phyloP scores from a whole-genome alignment of 2,113 vertebrate genomes.

The Eudyptes chrysolophus region DNA sequence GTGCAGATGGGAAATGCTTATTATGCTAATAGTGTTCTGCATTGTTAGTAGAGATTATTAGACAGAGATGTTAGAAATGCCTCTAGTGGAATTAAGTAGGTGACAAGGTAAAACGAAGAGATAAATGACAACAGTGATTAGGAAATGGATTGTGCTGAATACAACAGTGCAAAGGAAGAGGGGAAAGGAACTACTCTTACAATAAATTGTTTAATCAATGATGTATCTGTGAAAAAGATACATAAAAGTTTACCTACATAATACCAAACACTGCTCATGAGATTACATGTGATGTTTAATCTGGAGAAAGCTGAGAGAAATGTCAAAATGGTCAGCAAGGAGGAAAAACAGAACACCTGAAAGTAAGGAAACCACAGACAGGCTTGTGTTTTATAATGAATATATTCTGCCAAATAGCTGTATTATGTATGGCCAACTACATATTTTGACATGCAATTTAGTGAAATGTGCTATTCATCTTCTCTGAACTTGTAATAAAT shows the following conservation, averaged over 20 bases:
- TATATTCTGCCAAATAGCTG: not conserved
- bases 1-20: slow-evolving; percentile 74
- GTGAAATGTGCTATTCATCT: not conserved
- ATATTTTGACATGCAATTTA: not conserved
- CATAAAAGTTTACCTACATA: not conserved
- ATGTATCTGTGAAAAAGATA: not conserved
- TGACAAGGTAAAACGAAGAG: slow-evolving; percentile 72
- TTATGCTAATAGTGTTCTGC: slow-evolving; percentile 74
- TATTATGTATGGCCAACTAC: not conserved
- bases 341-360: slow-evolving; percentile 14
- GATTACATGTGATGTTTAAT: not conserved
- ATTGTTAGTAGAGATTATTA: slow-evolving; percentile 75
- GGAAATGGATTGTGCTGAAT: not conserved
- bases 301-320: not conserved
- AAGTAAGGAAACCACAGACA: not conserved
- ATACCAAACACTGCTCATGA: not conserved
- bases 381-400: not conserved
- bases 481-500: not conserved
- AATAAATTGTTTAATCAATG: not conserved
- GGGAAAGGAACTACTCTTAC: not conserved
- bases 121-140: slow-evolving; percentile 62
- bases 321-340: not conserved
- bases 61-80: slow-evolving; percentile 69
- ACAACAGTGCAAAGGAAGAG: not conserved
- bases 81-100: slow-evolving; percentile 71